Conservation (phyloP, 2,888 invertebrate species). For the Neoitamus cyanurus region DNA sequence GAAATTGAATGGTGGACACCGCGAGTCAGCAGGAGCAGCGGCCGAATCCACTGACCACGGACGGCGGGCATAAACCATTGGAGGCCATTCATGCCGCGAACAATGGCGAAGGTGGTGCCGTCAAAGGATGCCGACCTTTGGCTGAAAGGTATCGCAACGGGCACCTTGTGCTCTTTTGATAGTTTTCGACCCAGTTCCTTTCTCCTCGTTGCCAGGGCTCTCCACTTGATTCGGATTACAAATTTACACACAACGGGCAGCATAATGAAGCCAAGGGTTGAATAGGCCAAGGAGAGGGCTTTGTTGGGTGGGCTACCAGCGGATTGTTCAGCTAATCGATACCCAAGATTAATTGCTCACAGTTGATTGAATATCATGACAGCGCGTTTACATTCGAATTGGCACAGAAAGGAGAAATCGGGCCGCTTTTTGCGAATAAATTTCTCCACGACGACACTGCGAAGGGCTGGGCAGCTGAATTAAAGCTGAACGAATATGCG, state of each 20-base stretch:
- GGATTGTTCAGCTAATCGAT: conserved; percentile 51
- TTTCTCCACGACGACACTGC: neutral
- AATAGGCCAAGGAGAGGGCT: conserved; percentile 10
- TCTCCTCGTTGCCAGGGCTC: conserved; percentile 11
- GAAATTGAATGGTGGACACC: conserved; percentile 15
- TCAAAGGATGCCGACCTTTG: conserved; percentile 51
- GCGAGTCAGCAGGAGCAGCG: conserved; percentile 29
- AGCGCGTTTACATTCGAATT: conserved; percentile 31
- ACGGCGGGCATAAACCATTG: conserved; percentile 38
- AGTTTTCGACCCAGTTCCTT: conserved; percentile 22
- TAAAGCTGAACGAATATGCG: neutral
- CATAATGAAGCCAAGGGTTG: conserved; percentile 26
- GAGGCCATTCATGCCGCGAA: conserved; percentile 48
- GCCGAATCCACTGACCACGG: conserved; percentile 13
- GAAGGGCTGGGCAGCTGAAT: neutral
- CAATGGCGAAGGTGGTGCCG: conserved; percentile 29
- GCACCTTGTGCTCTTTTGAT: conserved; percentile 21
- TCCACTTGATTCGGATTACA: conserved; percentile 47
- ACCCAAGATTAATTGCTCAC: conserved; percentile 50
- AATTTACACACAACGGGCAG: conserved; percentile 48
- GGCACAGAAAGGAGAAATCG: neutral
- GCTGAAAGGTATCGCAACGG: conserved; percentile 6
- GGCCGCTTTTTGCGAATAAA: neutral
- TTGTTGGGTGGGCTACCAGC: conserved; percentile 49
- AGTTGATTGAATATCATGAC: conserved; percentile 47